Conservation (phyloP, 1,140 invertebrate genomes). For the Mycetomoellerius zeteki region DNA sequence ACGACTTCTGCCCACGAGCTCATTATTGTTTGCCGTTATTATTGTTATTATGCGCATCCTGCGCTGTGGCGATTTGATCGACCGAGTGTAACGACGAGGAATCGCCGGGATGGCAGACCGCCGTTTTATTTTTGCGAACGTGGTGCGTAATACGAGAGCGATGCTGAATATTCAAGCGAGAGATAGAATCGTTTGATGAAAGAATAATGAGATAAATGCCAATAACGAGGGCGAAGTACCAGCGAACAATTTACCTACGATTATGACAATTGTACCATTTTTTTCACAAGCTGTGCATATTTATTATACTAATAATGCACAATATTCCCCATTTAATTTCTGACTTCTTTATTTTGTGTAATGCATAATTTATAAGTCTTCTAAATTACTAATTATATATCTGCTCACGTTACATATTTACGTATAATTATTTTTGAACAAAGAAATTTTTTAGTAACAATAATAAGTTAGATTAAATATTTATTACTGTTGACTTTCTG, state of each 20-base stretch:
- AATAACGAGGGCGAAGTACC: not conserved
- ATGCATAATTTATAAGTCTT: not conserved
- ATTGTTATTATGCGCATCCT: conserved; percentile 57
- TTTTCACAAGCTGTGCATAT: not conserved
- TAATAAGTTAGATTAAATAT: too few relatives aligned
- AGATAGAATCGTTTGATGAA: conserved; percentile 8
- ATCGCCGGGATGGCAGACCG: not conserved
- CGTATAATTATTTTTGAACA: not conserved
- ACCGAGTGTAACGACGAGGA: not conserved
- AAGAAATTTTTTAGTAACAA: not conserved
- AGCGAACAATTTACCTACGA: not conserved
- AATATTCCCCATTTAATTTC: not conserved
- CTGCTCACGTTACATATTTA: not conserved
- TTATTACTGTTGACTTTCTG: not conserved
- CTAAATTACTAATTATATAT: conserved; percentile 17
- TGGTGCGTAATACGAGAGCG: not conserved
- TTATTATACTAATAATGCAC: not conserved
- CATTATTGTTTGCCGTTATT: conserved; percentile 69
- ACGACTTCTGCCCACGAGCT: conserved; percentile 61
- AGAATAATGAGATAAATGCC: conserved; percentile 10
- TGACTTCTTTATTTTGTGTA: not conserved
- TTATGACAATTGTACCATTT: not conserved
- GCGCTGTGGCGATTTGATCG: conserved; percentile 45
- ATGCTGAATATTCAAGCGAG: not conserved
- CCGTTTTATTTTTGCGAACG: conserved; percentile 28